Evolutionary conservation across 2,888 invertebrate species (phyloP).

Genomic region (Timema podura): DNA sequence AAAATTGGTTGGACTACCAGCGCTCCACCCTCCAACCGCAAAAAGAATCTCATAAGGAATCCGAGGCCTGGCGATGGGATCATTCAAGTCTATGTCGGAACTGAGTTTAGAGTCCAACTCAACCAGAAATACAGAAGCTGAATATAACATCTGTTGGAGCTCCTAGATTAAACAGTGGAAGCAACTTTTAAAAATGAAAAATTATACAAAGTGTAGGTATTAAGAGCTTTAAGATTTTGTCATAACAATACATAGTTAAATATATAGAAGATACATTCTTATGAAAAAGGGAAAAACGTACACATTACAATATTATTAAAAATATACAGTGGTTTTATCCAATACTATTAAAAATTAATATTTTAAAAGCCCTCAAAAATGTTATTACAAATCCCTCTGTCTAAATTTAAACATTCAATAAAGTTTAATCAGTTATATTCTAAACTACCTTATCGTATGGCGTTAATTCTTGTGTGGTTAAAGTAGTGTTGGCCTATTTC

Average conservation of each 20-base stretch:
- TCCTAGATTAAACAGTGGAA: conserved; percentile 47
- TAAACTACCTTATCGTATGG: too few relatives aligned
- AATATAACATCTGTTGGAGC: conserved; percentile 53
- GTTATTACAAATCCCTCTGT: too few relatives aligned
- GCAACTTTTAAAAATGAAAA: conserved; percentile 58
- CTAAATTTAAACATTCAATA: too few relatives aligned
- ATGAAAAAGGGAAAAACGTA: background rate
- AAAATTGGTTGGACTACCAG: conserved; percentile 73
- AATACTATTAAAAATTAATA: background rate
- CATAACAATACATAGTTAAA: background rate
- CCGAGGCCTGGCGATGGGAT: conserved; percentile 59
- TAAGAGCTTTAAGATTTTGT: conserved; percentile 54
- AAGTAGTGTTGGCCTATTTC: background rate
- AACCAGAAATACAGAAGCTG: conserved; percentile 53
- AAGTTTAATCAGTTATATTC: too few relatives aligned
- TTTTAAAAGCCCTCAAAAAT: too few relatives aligned
- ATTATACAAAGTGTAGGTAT: conserved; percentile 64
- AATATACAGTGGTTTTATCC: background rate
- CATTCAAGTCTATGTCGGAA: conserved; percentile 18
- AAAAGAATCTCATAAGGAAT: conserved; percentile 53
- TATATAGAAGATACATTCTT: background rate
- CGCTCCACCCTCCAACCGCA: conserved; percentile 54
- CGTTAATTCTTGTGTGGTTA: too few relatives aligned
- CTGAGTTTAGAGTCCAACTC: conserved; percentile 47
- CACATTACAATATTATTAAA: background rate